Base-by-base conservation (phyloP, 2,797 vertebrate species). In the Esox masquinongy region DNA sequence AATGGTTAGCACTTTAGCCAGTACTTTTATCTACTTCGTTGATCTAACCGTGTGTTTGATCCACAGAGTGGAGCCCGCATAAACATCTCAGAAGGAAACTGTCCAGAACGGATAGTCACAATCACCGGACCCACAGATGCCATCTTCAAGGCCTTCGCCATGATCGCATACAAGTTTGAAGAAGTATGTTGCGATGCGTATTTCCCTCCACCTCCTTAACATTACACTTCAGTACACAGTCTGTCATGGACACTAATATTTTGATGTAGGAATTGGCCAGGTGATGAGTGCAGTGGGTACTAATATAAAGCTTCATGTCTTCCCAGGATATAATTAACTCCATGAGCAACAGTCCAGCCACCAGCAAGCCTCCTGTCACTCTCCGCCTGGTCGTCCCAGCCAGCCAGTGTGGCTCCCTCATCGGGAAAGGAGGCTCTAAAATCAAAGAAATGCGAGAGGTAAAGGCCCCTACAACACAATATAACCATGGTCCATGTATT, bases 151-250 rank as follows among this genome's bases (percentile, higher is more conserved):
- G 97, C 97, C 86, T 99, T 99, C 0, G 97, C 97, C 82, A 99
- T 99, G 97, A 98, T 99, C 0, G 97, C 97, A 50, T 98, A 99
- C 93, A 99, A 99, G 90, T 99, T 99, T 73, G 97, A 99, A 86
- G 97, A 99, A 97, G 97, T 98, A 87, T 74, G 6, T 31, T 31
- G 26, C 11, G 6, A 3, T 7, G 14, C 29, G 14, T 31, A 64
- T 17, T 17, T 31, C 14, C 61, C 61, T 66, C 1, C 14, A 66
- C 31, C 26, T 19, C 63, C 63, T 31, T 16, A 17, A 31, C 26
- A 29, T 66, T 29, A 1, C 22, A 11, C 15, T 31, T 29, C 15
- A 64, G 5, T 64, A 1, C 31, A 31, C 63, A 66, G 2, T 59
- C 19, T 7, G 26, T 7, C 8, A 19, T 22, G 22, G 3, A 59